phyloP scores from a whole-genome alignment of 2,888 invertebrate genomes.

The Melanchra persicariae region DNA sequence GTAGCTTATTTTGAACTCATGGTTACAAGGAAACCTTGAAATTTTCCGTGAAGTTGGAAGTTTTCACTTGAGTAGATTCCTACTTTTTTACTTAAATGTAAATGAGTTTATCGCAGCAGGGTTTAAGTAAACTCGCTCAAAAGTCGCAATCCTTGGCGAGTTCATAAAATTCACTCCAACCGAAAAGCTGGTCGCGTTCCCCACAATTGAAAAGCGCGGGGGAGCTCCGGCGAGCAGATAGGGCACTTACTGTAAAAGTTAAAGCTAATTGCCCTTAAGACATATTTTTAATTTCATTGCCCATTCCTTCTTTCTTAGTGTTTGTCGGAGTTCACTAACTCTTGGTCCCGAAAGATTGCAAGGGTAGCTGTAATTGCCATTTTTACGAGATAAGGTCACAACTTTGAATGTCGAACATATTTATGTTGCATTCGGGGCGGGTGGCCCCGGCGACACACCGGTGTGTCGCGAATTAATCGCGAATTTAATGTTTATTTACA shows the following conservation, averaged over 20 bases:
- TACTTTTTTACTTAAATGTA: constrained; percentile 41
- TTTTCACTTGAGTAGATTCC: not conserved
- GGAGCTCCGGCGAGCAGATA: constrained; percentile 83
- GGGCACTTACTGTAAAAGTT: constrained; percentile 91
- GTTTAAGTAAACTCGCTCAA: constrained; percentile 81
- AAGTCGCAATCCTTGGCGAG: constrained; percentile 84
- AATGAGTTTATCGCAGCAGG: constrained; percentile 56
- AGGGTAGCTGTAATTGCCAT: constrained; percentile 89
- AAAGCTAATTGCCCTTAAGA: constrained; percentile 91
- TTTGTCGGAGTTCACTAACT: constrained; percentile 87
- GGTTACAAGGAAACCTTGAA: constrained; percentile 21
- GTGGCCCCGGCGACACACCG: too few species aligned
- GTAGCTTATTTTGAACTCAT: constrained; percentile 6
- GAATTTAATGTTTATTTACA: too few species aligned
- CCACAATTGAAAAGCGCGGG: constrained; percentile 90
- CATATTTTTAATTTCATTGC: constrained; percentile 92
- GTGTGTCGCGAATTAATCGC: too few species aligned
- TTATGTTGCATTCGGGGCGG: constrained; percentile 78
- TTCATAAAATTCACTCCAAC: constrained; percentile 89
- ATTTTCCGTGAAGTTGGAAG: not conserved
- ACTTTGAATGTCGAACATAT: constrained; percentile 88
- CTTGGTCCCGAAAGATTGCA: constrained; percentile 78
- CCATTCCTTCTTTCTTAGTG: constrained; percentile 88
- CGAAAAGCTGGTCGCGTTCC: constrained; percentile 84
- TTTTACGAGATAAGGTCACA: constrained; percentile 90